These are phyloP conservation scores for Anticlea derivata DNA, from an alignment of 2,888 invertebrate species.

Conservation along the genomic window DNA sequence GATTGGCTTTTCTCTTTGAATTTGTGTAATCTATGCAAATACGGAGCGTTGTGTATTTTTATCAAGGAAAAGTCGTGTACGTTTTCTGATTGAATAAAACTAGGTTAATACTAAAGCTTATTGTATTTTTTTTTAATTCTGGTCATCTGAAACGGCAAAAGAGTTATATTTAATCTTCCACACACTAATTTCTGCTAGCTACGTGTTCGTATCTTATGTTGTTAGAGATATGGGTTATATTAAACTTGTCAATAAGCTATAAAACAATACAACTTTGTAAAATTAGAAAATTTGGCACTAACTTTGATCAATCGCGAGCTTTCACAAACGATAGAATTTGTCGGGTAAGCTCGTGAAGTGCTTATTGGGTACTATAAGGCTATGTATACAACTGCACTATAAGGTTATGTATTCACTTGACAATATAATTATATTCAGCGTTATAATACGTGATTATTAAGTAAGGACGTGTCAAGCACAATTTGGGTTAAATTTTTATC, in stretches of 20 bases:
- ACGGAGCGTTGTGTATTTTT: slow-evolving; percentile 24
- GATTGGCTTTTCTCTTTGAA: slow-evolving; percentile 19
- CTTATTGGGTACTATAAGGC: slow-evolving; percentile 9
- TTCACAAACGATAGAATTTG: slow-evolving; percentile 22
- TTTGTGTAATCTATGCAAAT: slow-evolving; percentile 31
- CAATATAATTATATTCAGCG: too few relatives aligned
- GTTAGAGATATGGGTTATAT: too few relatives aligned
- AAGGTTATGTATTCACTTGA: not conserved
- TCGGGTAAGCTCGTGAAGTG: slow-evolving; percentile 13
- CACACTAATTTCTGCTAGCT: too few relatives aligned
- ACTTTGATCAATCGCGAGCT: slow-evolving; percentile 26
- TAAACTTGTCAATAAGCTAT: not conserved
- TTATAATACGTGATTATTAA: too few relatives aligned
- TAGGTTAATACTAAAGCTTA: slow-evolving; percentile 1
- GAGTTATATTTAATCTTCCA: too few relatives aligned
- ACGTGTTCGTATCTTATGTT: too few relatives aligned
- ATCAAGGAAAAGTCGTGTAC: slow-evolving; percentile 18
- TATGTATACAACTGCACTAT: slow-evolving; percentile 5
- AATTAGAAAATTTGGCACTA: slow-evolving; percentile 20
- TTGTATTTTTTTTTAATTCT: not conserved
- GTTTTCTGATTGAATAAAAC: slow-evolving; percentile 20
- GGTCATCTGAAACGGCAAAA: too few relatives aligned
- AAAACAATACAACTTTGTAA: slow-evolving; percentile 7
- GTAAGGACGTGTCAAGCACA: too few relatives aligned
- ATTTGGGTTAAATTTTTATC: too few relatives aligned